Base-by-base conservation (phyloP, 2,888 invertebrate species). In the Blomia tropicalis region DNA sequence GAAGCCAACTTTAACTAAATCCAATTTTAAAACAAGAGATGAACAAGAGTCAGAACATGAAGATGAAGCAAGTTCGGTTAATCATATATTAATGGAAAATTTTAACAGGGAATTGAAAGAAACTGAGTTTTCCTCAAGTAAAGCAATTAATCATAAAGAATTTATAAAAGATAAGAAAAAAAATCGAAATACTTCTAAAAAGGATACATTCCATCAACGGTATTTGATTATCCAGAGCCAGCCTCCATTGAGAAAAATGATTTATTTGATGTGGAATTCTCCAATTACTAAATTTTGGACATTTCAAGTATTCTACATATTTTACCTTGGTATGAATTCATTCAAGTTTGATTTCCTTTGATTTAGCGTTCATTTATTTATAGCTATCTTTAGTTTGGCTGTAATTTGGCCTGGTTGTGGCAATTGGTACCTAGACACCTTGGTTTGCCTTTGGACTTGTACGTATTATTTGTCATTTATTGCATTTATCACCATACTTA, bases 271-370 rank as follows among this genome's bases (percentile, higher is more conserved):
- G 64, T 75, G 74, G 74, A 71, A 70, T 63, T 73, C 75, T 2
- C 74, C 75, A 0, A 71, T 74, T 63, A 73, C 74, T 11, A 75
- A 74, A 64, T 75, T 74, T 67, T 74, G 74, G 73, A 69, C 71
- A 1, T 72, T 71, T 54, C 74, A 73, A 69, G 63, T 70, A 29
- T 70, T 70, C 59, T 70, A 70, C 62, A 67, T 70, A 23, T 51
- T 68, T 4, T 70, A 68, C 58, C 61, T 70, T 19, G 62, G 62
- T 56, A 56, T 30, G 36, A 4, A 2, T 43, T 14, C n/a, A 30
- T 19, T 3, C 4, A 1, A 51, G n/a, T 29, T 30, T 25, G 2
- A 14, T 4, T 54, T 27, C 23, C 2, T 19, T 23, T 54, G 4
- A n/a, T 43, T 30, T 2, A 54, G 11, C 25, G 19, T 14, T 47